Conservation (phyloP, 1,140 invertebrate genomes). For the Drosophila albomicans region DNA sequence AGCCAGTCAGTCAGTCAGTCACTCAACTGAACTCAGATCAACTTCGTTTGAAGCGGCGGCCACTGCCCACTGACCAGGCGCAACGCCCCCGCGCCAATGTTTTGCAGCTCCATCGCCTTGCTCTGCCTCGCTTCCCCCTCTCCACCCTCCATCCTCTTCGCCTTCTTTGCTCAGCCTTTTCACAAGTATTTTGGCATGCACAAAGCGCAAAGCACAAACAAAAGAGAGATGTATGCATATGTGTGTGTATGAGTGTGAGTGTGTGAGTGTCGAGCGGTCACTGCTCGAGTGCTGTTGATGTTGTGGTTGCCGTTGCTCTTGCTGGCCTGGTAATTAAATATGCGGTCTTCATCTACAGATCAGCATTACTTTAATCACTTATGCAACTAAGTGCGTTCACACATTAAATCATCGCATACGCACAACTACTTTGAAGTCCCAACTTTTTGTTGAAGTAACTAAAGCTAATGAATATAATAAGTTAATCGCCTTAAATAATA, state of each 20-base stretch:
- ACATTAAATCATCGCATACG: not conserved
- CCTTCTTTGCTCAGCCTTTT: slow-evolving; percentile 35
- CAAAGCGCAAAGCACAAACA: slow-evolving; percentile 71
- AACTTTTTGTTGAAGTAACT: no score
- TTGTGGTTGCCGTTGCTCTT: not conserved
- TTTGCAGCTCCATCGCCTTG: slow-evolving; percentile 14
- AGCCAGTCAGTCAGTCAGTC: slow-evolving; percentile 40
- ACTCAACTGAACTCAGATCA: slow-evolving; percentile 27
- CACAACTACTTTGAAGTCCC: no score
- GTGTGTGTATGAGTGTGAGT: not conserved
- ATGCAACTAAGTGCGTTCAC: not conserved
- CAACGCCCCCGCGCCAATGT: slow-evolving; percentile 25
- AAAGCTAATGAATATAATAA: no score
- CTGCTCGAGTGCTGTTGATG: slow-evolving; percentile 15
- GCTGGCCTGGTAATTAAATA: slow-evolving; percentile 36
- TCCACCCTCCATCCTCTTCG: not conserved
- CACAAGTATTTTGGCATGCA: slow-evolving; percentile 69
- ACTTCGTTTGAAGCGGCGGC: slow-evolving; percentile 34
- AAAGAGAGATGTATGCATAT: slow-evolving; percentile 35
- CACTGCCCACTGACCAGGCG: slow-evolving; percentile 34
- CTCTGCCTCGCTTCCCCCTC: not conserved
- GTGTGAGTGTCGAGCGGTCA: slow-evolving; percentile 21
- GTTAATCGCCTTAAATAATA: no score
- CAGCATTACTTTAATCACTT: not conserved
- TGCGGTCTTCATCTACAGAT: slow-evolving; percentile 11